phyloP scores from a whole-genome alignment of 2,113 vertebrate genomes.

The Lipotes vexillifer region DNA sequence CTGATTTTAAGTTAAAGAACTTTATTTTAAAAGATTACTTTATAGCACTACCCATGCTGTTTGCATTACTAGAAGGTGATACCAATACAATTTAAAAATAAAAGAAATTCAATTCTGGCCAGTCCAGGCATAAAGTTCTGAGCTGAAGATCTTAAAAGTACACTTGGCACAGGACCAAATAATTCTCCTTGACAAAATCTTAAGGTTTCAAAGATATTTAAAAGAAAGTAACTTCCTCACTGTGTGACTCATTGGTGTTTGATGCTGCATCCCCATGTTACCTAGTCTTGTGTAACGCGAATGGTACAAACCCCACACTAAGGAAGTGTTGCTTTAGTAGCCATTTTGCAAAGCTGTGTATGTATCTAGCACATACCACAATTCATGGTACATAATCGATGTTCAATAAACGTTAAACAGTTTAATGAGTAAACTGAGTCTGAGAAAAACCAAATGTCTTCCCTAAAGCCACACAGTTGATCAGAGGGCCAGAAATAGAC shows the following conservation, averaged over 20 bases:
- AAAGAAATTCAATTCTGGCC: not conserved
- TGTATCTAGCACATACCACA: not conserved
- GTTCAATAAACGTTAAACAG: not conserved
- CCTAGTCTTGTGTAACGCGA: not conserved
- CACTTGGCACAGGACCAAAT: not conserved
- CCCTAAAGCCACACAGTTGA: not conserved
- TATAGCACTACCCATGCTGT: not conserved
- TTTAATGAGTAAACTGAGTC: not conserved
- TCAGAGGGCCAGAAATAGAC: not conserved
- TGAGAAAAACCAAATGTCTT: not conserved
- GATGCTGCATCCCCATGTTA: not conserved
- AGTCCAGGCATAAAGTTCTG: not conserved
- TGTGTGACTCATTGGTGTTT: not conserved
- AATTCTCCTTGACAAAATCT: not conserved
- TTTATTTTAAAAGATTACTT: not conserved
- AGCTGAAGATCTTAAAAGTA: not conserved
- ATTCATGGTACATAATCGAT: not conserved
- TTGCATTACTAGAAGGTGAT: not conserved
- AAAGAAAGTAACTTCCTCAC: not conserved
- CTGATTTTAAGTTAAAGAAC: not conserved
- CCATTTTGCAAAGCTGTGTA: not conserved
- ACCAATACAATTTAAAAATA: not conserved
- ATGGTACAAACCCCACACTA: rapidly evolving
- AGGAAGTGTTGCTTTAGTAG: not conserved
- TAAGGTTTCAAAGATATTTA: not conserved